A percentile compares a stretch with the other conserved stretches of the same genome.
Conservation (phyloP, 2,113 vertebrate genomes). For the Suncus etruscus region DNA sequence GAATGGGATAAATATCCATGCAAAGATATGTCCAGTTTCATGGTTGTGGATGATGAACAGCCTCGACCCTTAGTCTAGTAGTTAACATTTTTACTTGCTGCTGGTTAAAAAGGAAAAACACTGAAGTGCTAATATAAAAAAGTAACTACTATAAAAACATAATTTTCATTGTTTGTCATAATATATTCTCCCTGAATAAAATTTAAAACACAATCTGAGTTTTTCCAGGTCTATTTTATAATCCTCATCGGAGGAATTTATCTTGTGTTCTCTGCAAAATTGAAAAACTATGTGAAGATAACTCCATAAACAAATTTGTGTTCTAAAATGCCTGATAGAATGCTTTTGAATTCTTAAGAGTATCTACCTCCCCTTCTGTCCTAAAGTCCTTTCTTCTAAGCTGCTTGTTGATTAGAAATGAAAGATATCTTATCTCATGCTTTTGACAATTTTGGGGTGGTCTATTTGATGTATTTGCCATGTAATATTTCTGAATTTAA, state of each 20-base stretch:
- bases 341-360: conserved; percentile 58
- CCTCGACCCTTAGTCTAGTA: background rate
- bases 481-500: conserved; percentile 64
- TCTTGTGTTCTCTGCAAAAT: conserved; percentile 58
- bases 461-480: conserved; percentile 49
- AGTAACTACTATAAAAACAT: background rate
- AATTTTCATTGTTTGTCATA: conserved; percentile 18
- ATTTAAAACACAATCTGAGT: conserved; percentile 37
- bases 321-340: conserved; percentile 66
- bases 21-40: background rate
- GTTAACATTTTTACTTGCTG: conserved; percentile 47
- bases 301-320: conserved; percentile 62
- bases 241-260: background rate
- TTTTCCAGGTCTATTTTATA: conserved; percentile 64
- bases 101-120: conserved; percentile 30
- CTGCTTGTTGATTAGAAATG: conserved; percentile 70
- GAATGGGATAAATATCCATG: background rate
- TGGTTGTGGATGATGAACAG: background rate
- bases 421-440: conserved; percentile 36
- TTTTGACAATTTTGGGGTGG: conserved; percentile 48
- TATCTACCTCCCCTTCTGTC: conserved; percentile 73
- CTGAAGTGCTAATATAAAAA: background rate
- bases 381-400: conserved; percentile 67
- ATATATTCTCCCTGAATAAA: conserved; percentile 30
- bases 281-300: conserved; percentile 44